Evolutionary conservation across 2,888 invertebrate species (phyloP).

Genomic region (Rugalucina vietnamica): DNA sequence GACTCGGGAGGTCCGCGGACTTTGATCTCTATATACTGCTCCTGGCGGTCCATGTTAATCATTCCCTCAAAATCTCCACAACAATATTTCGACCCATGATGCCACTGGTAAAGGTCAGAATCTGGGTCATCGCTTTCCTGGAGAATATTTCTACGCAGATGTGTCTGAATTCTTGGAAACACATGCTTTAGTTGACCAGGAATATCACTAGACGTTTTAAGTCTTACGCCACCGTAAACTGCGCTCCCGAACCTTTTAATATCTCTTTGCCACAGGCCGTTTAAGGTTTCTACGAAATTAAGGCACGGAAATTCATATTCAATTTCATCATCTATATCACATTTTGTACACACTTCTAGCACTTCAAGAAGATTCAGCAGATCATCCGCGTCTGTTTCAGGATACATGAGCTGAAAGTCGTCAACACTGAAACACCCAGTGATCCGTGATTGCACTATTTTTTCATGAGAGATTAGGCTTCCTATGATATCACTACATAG

Average conservation of each 20-base stretch:
- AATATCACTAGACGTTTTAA: slow-evolving; percentile 84
- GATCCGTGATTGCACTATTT: slow-evolving; percentile 79
- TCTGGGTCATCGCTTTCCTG: slow-evolving; percentile 84
- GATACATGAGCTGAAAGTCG: slow-evolving; percentile 90
- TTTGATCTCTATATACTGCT: slow-evolving; percentile 87
- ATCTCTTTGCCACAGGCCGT: slow-evolving; percentile 88
- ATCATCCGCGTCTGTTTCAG: slow-evolving; percentile 89
- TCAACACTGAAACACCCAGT: slow-evolving; percentile 90
- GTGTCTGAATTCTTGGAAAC: slow-evolving; percentile 89
- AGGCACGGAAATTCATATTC: slow-evolving; percentile 92
- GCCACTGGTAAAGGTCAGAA: slow-evolving; percentile 90
- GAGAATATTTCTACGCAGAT: slow-evolving; percentile 85
- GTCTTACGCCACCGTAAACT: slow-evolving; percentile 88
- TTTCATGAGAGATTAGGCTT: slow-evolving; percentile 86
- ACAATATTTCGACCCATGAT: slow-evolving; percentile 89
- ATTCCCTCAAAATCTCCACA: slow-evolving; percentile 89
- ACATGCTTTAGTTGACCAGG: slow-evolving; percentile 88
- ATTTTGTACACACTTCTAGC: slow-evolving; percentile 89
- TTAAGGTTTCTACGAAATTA: slow-evolving; percentile 87
- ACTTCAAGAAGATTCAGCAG: slow-evolving; percentile 89
- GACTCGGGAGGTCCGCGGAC: slow-evolving; percentile 87
- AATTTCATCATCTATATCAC: slow-evolving; percentile 89
- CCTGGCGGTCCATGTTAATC: slow-evolving; percentile 86
- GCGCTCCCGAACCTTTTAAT: slow-evolving; percentile 79
- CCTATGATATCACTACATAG: slow-evolving; percentile 89